Conservation (phyloP, 2,888 invertebrate genomes). For the Tineola bisselliella region DNA sequence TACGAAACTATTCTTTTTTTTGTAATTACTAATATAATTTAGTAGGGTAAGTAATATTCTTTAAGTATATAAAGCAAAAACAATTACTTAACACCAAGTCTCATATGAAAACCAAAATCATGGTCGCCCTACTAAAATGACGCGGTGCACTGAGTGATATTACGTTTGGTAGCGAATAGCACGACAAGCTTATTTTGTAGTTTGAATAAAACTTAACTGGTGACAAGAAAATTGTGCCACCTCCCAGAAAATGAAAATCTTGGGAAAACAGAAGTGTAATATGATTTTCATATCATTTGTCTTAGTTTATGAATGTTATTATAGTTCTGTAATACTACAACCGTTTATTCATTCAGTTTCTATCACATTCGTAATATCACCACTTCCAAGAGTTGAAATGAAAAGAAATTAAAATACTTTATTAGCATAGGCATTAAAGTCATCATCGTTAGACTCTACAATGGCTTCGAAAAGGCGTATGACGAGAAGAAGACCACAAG, state of each 20-base stretch:
- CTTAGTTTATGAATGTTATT: neutral
- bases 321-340: neutral
- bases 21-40: too few relatives aligned
- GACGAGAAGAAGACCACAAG: too few relatives aligned
- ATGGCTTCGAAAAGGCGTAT: too few relatives aligned
- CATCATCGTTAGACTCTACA: too few relatives aligned
- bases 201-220: slow-evolving; percentile 12
- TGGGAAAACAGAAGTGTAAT: neutral
- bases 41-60: too few relatives aligned
- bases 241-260: neutral
- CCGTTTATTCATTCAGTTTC: too few relatives aligned
- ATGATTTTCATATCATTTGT: neutral
- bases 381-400: too few relatives aligned
- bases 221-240: slow-evolving; percentile 8
- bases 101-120: neutral
- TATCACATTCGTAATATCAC: too few relatives aligned
- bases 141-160: slow-evolving; percentile 4
- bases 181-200: slow-evolving; percentile 13
- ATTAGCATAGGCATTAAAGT: too few relatives aligned
- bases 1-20: too few relatives aligned
- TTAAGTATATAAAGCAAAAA: too few relatives aligned
- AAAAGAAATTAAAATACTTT: too few relatives aligned
- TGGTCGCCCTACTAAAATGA: slow-evolving; percentile 5
- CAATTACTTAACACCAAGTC: neutral
- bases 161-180: slow-evolving; percentile 4